These are phyloP conservation scores for Brachionus rubens DNA, from an alignment of 1,140 invertebrate species.

Conservation along the genomic window DNA sequence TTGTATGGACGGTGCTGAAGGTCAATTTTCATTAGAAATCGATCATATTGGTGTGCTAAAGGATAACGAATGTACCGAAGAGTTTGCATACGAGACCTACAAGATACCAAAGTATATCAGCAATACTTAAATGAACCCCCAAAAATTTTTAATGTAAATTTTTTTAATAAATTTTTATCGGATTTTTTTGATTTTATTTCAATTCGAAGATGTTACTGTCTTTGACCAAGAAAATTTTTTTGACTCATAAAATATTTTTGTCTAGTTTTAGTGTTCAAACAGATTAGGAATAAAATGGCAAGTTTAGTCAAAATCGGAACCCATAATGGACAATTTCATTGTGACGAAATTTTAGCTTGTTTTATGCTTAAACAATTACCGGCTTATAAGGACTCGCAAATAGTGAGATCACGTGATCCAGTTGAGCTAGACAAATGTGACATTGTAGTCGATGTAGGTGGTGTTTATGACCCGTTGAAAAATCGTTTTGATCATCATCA, in stretches of 20 bases:
- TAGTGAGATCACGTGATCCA: conserved; percentile 72
- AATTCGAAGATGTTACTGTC: too few species aligned
- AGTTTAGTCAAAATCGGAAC: conserved; percentile 63
- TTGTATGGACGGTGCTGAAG: conserved; percentile 70
- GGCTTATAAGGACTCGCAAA: conserved; percentile 74
- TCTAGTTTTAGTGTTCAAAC: conserved; percentile 13
- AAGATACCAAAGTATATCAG: conserved; percentile 35
- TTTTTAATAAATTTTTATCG: too few species aligned
- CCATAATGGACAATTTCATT: conserved; percentile 77
- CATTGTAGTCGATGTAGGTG: conserved; percentile 94
- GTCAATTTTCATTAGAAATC: conserved; percentile 84
- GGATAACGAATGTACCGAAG: conserved; percentile 73
- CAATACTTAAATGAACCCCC: conserved; percentile 17
- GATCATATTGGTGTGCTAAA: conserved; percentile 81
- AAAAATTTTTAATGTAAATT: too few species aligned
- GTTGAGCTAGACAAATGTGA: conserved; percentile 75
- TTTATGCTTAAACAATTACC: conserved; percentile 80
- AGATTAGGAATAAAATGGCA: conserved; percentile 15
- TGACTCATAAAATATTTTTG: too few species aligned
- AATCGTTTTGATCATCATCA: conserved; percentile 93
- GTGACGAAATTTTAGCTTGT: conserved; percentile 90
- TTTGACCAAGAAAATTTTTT: too few species aligned
- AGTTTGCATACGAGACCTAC: conserved; percentile 87
- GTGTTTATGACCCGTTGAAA: conserved; percentile 72
- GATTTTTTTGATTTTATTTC: too few species aligned